phyloP scores from a whole-genome alignment of 2,888 invertebrate species.

The Anarsia innoxiella region DNA sequence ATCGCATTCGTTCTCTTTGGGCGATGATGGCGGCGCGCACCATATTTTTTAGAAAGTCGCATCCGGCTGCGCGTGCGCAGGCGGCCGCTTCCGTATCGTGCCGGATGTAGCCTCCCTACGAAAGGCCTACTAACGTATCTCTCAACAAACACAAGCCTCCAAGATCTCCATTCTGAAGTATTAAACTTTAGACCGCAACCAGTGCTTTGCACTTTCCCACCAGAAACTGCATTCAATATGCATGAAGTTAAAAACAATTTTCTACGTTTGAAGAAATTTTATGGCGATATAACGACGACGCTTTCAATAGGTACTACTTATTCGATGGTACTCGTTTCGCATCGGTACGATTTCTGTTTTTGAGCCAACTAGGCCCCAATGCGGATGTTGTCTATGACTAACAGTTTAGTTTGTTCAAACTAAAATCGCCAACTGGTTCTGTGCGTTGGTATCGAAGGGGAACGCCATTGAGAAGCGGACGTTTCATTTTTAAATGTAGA shows the following conservation, averaged over 20 bases:
- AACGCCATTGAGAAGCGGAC: slow-evolving; percentile 2
- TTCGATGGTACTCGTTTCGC: slow-evolving; percentile 11
- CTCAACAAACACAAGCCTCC: not conserved
- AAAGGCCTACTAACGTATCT: slow-evolving; percentile 39
- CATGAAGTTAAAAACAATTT: slow-evolving; percentile 4
- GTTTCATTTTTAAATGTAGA: slow-evolving; percentile 6
- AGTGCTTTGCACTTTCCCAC: slow-evolving; percentile 4
- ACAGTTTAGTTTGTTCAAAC: slow-evolving; percentile 27
- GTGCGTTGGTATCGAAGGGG: slow-evolving; percentile 6
- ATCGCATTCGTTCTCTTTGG: slow-evolving; percentile 6
- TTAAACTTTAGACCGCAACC: slow-evolving; percentile 8
- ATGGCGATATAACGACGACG: slow-evolving; percentile 1
- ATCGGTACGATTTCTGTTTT: slow-evolving; percentile 22
- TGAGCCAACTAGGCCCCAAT: slow-evolving; percentile 47
- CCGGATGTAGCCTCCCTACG: slow-evolving; percentile 51
- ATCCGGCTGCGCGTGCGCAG: slow-evolving; percentile 53
- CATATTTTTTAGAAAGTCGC: slow-evolving; percentile 72
- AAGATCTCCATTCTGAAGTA: slow-evolving; percentile 1
- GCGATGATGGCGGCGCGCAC: slow-evolving; percentile 31
- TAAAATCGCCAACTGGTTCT: slow-evolving; percentile 11
- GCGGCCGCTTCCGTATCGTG: slow-evolving; percentile 52
- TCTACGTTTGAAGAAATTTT: slow-evolving; percentile 5
- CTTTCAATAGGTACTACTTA: slow-evolving; percentile 4
- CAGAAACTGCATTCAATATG: slow-evolving; percentile 3
- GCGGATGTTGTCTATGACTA: slow-evolving; percentile 51